These are phyloP conservation scores for Cosmorhoe ocellata DNA, from an alignment of 2,888 invertebrate genomes.

Conservation along the genomic window DNA sequence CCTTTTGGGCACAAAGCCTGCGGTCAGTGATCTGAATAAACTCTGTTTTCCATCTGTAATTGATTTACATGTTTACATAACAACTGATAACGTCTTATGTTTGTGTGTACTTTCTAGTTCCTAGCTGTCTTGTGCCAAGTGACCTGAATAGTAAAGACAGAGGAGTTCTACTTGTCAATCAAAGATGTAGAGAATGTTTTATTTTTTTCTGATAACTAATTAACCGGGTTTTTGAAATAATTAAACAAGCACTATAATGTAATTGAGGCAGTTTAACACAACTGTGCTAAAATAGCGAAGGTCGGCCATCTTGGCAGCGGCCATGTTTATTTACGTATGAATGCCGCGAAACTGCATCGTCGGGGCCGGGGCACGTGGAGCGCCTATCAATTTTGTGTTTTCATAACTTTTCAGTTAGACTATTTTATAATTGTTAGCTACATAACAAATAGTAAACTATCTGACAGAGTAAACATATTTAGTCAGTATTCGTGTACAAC, in stretches of 20 bases:
- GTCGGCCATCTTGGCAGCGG: slow-evolving; percentile 76
- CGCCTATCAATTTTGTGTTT: slow-evolving; percentile 57
- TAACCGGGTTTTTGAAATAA: slow-evolving; percentile 20
- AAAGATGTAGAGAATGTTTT: not conserved
- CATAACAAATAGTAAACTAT: no score
- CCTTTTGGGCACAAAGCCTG: no score
- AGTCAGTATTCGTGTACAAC: no score
- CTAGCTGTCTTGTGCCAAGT: slow-evolving; percentile 12
- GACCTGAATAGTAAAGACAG: slow-evolving; percentile 4
- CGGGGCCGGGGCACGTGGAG: slow-evolving; percentile 65
- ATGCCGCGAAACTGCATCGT: slow-evolving; percentile 73
- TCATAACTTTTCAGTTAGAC: slow-evolving; percentile 16
- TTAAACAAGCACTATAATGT: slow-evolving; percentile 50
- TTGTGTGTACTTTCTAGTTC: not conserved
- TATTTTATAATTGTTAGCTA: no score
- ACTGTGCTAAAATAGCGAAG: slow-evolving; percentile 75
- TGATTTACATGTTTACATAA: no score
- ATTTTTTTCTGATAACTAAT: not conserved
- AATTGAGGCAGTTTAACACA: slow-evolving; percentile 52
- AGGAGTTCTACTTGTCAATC: not conserved
- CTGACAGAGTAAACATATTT: no score
- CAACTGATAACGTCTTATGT: no score
- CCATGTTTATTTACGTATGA: slow-evolving; percentile 79
- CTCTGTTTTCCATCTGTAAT: no score
- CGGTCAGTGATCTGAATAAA: no score